Evolutionary conservation across 2,888 invertebrate genomes (phyloP).

Genomic region (Andrena camellia): DNA sequence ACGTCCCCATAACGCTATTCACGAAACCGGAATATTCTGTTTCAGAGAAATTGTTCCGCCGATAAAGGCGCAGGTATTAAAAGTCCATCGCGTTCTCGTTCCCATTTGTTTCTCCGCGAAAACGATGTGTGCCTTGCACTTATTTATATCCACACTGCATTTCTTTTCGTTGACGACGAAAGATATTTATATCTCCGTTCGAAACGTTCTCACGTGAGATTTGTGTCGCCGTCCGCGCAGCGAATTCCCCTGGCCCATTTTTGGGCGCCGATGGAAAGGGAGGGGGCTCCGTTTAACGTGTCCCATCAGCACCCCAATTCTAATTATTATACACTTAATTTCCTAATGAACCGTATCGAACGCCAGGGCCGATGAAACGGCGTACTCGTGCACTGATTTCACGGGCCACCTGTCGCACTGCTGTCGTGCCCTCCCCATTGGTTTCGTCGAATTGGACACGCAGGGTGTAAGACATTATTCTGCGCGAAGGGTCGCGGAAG

Average conservation of each 20-base stretch:
- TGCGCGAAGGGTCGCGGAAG: conserved; percentile 56
- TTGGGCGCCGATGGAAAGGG: conserved; percentile 39
- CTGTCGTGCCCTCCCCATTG: conserved; percentile 76
- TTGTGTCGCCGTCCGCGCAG: background rate
- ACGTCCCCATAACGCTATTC: no score
- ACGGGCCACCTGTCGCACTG: conserved; percentile 85
- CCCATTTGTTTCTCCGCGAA: background rate
- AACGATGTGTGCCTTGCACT: background rate
- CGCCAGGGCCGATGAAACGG: conserved; percentile 71
- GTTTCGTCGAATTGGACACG: conserved; percentile 80
- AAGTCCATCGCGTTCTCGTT: background rate
- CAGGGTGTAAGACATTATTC: conserved; percentile 81
- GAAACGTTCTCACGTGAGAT: conserved; percentile 19
- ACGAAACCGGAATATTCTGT: background rate
- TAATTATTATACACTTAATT: conserved; percentile 80
- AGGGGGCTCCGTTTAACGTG: conserved; percentile 57
- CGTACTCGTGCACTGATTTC: conserved; percentile 83
- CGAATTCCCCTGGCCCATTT: background rate
- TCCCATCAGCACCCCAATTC: conserved; percentile 68
- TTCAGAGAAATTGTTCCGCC: no score
- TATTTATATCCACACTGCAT: background rate
- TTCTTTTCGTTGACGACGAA: background rate
- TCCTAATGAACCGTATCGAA: conserved; percentile 79
- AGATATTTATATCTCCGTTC: background rate
- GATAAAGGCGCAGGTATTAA: background rate